Conservation (phyloP, 2,113 vertebrate genomes). For the Oryzias celebensis region DNA sequence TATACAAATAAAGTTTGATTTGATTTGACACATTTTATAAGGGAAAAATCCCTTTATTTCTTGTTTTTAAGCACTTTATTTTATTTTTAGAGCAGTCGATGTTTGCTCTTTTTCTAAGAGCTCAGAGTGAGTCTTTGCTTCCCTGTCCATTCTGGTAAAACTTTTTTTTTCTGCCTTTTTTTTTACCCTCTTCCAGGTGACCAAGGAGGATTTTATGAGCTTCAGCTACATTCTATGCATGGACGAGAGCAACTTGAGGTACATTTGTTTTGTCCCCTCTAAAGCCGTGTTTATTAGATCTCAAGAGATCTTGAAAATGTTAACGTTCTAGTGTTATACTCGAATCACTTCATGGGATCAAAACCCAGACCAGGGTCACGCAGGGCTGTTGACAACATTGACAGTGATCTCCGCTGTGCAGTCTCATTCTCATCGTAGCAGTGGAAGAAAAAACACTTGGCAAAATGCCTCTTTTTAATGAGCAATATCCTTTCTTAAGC, state of each 20-base stretch:
- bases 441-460: slow-evolving; percentile 38
- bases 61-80: not conserved
- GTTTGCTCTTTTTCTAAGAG: slow-evolving; percentile 1
- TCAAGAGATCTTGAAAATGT: not conserved
- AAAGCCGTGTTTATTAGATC: not conserved
- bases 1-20: too few species aligned
- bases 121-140: slow-evolving; percentile 16
- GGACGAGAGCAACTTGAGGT: slow-evolving; percentile 97
- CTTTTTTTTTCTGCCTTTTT: slow-evolving; percentile 43
- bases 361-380: slow-evolving; percentile 13
- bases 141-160: slow-evolving; percentile 27
- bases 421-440: slow-evolving; percentile 32
- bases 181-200: slow-evolving; percentile 79
- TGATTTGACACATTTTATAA: too few species aligned
- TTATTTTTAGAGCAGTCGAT: slow-evolving; percentile 2
- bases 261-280: slow-evolving; percentile 17
- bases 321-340: not conserved
- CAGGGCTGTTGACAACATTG: not conserved
- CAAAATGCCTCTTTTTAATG: slow-evolving; percentile 65
- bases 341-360: not conserved
- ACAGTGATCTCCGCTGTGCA: slow-evolving; percentile 6
- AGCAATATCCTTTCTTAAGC: slow-evolving; percentile 71
- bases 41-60: too few species aligned
- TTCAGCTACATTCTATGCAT: slow-evolving; percentile 95
- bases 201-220: slow-evolving; percentile 88